Evolutionary conservation across 1,140 invertebrate species (phyloP).

Genomic region (Zeugodacus cucurbitae): DNA sequence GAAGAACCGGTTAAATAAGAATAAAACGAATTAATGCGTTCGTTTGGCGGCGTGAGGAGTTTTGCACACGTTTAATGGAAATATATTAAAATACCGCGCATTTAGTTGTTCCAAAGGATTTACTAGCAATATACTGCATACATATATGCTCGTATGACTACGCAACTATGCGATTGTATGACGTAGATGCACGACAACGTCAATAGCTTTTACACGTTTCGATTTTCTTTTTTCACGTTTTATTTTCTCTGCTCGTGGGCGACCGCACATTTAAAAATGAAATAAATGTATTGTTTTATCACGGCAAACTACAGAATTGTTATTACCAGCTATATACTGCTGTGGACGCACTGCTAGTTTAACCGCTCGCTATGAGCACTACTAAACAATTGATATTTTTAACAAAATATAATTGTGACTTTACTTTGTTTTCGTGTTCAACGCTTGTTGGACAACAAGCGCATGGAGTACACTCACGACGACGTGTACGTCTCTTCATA

Average conservation of each 20-base stretch:
- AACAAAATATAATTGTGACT: background rate
- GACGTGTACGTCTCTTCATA: background rate
- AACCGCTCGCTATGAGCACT: background rate
- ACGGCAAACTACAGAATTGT: background rate
- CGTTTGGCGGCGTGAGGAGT: background rate
- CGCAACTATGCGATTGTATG: background rate
- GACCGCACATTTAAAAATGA: background rate
- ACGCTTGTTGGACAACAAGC: background rate
- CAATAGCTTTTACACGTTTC: background rate
- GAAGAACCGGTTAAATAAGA: background rate
- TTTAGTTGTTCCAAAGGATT: background rate
- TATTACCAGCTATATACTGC: background rate
- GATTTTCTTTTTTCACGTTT: background rate
- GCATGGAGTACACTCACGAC: background rate
- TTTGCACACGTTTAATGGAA: background rate
- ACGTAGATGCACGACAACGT: background rate
- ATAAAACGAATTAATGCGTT: background rate
- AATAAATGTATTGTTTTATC: background rate
- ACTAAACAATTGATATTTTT: background rate
- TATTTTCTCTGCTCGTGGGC: background rate
- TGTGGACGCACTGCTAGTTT: background rate
- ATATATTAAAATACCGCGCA: background rate
- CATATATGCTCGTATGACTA: background rate
- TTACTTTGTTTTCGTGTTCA: background rate
- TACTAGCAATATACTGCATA: background rate